phyloP scores from a whole-genome alignment of 2,113 vertebrate species.

The Gymnobelideus leadbeateri region DNA sequence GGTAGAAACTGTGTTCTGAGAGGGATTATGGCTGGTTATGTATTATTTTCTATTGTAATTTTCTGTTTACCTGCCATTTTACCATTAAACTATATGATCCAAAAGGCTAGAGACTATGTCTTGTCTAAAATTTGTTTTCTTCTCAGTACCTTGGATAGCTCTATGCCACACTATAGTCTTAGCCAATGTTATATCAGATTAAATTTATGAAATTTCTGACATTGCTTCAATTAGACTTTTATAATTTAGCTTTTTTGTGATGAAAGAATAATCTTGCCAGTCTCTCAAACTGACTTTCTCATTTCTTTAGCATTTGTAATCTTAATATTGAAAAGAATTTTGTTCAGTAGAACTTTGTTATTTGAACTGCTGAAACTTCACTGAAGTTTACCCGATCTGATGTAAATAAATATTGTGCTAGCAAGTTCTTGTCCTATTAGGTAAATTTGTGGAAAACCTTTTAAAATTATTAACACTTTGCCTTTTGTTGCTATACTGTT shows the following conservation, averaged over 20 bases:
- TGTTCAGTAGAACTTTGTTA: background rate
- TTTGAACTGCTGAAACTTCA: background rate
- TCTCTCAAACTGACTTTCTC: background rate
- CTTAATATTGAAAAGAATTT: background rate
- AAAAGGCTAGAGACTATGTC: background rate
- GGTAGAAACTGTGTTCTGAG: background rate
- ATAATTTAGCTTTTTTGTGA: background rate
- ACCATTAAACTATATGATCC: background rate
- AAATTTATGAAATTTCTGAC: background rate
- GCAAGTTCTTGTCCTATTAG: background rate
- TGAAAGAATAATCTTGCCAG: background rate
- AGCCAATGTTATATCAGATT: background rate
- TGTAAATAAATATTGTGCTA: background rate
- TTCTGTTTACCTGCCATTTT: background rate
- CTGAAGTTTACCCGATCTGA: background rate
- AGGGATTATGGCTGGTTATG: background rate
- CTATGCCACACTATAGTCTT: background rate
- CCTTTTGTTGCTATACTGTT: background rate
- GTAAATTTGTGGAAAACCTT: background rate
- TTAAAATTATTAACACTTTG: background rate
- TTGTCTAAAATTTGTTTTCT: background rate
- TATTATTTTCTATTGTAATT: background rate
- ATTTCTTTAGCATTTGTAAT: background rate
- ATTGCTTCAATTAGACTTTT: background rate
- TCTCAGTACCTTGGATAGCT: slow-evolving; percentile 1